phyloP scores from a whole-genome alignment of 2,113 vertebrate genomes.

The Parus major region DNA sequence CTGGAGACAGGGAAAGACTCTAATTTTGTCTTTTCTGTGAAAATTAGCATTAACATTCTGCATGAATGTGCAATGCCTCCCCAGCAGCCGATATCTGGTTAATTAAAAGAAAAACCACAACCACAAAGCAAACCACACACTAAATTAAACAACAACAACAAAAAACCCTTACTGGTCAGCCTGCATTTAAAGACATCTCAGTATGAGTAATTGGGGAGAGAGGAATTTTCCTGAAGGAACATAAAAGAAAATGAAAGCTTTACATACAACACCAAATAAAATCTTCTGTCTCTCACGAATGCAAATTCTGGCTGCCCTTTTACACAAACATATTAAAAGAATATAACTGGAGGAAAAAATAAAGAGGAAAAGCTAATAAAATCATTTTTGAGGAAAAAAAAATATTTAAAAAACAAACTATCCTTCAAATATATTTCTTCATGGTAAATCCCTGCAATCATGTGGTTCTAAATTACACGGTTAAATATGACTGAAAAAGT shows the following conservation, averaged over 20 bases:
- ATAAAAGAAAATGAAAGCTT: constrained; percentile 63
- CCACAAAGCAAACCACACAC: constrained; percentile 30
- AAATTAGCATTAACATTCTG: constrained; percentile 20
- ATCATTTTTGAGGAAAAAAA: background rate
- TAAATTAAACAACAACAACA: constrained; percentile 50
- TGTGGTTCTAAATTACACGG: constrained; percentile 60
- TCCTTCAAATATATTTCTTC: constrained; percentile 62
- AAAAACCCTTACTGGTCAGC: constrained; percentile 27
- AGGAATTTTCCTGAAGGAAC: constrained; percentile 61
- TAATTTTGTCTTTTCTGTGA: constrained; percentile 23
- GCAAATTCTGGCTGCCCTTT: constrained; percentile 54
- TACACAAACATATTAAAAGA: constrained; percentile 52
- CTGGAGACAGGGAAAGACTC: constrained; percentile 17
- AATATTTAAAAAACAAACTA: constrained; percentile 16
- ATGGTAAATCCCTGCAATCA: constrained; percentile 57
- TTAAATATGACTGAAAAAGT: constrained; percentile 61
- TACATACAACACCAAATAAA: constrained; percentile 40
- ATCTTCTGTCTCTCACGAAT: constrained; percentile 28
- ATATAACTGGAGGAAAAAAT: constrained; percentile 16
- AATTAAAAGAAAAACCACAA: constrained; percentile 38
- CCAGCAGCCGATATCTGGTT: background rate
- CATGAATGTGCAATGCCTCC: constrained; percentile 13
- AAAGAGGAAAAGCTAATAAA: constrained; percentile 18
- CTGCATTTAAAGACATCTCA: constrained; percentile 45
- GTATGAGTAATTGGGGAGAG: constrained; percentile 39